These are phyloP conservation scores for Myotis yumanensis DNA, from an alignment of 2,113 vertebrate species.

Conservation along the genomic window DNA sequence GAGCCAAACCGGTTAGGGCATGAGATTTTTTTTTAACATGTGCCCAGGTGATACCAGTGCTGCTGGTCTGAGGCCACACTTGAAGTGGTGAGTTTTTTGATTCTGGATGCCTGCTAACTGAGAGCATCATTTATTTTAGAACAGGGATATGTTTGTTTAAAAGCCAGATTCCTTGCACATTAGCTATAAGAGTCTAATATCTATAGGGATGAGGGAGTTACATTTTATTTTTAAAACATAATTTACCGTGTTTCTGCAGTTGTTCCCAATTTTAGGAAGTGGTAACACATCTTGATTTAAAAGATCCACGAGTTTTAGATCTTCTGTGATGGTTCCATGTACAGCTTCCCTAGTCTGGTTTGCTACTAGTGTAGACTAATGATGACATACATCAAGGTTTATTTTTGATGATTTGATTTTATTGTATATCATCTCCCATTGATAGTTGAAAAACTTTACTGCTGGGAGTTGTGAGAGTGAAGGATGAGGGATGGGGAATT, in stretches of 20 bases:
- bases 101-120: background rate
- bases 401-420: conserved; percentile 33
- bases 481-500: background rate
- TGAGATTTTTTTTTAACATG: background rate
- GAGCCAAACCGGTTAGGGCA: no score
- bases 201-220: background rate
- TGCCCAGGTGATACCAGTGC: background rate
- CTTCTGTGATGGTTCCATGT: background rate
- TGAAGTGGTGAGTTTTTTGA: background rate
- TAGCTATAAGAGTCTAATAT: background rate
- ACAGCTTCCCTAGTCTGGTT: background rate
- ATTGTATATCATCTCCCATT: background rate
- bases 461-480: background rate
- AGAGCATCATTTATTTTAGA: conserved; percentile 31
- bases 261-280: background rate
- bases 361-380: background rate
- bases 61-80: background rate
- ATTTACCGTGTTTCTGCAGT: background rate
- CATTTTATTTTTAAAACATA: conserved; percentile 38
- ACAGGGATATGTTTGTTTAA: conserved; percentile 33
- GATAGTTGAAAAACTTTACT: conserved; percentile 19
- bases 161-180: conserved; percentile 10
- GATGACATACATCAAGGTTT: background rate
- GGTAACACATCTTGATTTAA: background rate
- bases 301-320: conserved; percentile 15